A percentile compares a stretch with the other conserved stretches of the same genome.
Evolutionary conservation across 2,888 invertebrate species (phyloP).

Genomic region (Vanessa cardui): DNA sequence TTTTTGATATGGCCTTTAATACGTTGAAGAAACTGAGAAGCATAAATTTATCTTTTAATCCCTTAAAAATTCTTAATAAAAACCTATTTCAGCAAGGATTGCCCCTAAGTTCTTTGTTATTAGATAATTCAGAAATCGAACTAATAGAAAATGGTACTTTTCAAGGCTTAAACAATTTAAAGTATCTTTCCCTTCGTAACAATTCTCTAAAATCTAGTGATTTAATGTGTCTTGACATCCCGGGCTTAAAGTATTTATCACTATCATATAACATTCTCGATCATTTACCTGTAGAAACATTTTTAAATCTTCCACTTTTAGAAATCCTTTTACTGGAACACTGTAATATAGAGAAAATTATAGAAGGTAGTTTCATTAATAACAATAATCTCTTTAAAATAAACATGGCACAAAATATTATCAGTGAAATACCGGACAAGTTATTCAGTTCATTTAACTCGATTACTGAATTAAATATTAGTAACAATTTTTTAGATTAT

Average conservation of each 20-base stretch:
- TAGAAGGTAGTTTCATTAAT: conserved; percentile 87
- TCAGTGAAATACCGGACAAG: conserved; percentile 85
- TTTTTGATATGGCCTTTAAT: conserved; percentile 89
- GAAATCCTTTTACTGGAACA: conserved; percentile 88
- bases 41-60: conserved; percentile 91
- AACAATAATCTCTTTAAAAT: conserved; percentile 89
- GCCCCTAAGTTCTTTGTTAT: conserved; percentile 87
- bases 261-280: conserved; percentile 91
- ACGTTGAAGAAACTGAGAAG: conserved; percentile 89
- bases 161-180: conserved; percentile 88
- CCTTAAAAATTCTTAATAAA: conserved; percentile 86
- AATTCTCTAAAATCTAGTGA: conserved; percentile 88
- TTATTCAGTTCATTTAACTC: conserved; percentile 87
- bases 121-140: conserved; percentile 89
- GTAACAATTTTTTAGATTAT: conserved; percentile 88
- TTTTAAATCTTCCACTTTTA: conserved; percentile 89
- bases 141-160: conserved; percentile 90
- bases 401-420: conserved; percentile 88
- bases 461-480: conserved; percentile 88
- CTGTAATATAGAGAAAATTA: conserved; percentile 86
- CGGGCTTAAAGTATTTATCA: conserved; percentile 88
- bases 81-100: conserved; percentile 90
- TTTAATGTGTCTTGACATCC: conserved; percentile 87
- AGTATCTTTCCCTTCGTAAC: conserved; percentile 89
- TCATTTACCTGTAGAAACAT: conserved; percentile 86